These are phyloP conservation scores for Nothoprocta perdicaria DNA, from an alignment of 2,113 vertebrate species.

Conservation along the genomic window DNA sequence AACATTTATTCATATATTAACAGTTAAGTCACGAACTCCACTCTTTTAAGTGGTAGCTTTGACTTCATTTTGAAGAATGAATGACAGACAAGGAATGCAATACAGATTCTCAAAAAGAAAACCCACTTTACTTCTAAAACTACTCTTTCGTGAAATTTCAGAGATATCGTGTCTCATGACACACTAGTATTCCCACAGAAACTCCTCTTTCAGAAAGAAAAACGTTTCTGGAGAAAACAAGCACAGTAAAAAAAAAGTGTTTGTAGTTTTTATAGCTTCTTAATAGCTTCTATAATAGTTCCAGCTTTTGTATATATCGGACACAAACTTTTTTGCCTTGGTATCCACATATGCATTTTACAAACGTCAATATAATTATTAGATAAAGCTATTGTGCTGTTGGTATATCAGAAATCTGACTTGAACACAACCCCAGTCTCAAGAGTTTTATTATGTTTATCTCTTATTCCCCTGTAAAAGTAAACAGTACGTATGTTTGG, in stretches of 20 bases:
- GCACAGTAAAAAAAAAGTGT: not conserved
- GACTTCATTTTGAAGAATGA: not conserved
- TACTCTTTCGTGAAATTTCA: not conserved
- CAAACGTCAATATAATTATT: not conserved
- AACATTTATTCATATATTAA: not conserved
- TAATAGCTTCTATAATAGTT: too few relatives aligned
- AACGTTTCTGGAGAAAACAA: fast-evolving
- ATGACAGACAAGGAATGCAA: not conserved
- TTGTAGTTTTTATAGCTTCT: not conserved
- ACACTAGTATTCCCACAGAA: not conserved
- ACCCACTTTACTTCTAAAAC: not conserved
- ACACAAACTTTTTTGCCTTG: not conserved
- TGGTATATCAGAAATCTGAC: not conserved
- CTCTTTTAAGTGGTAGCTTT: not conserved
- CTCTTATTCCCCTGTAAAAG: not conserved
- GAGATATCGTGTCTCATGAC: not conserved
- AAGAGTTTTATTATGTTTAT: not conserved
- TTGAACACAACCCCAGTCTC: not conserved
- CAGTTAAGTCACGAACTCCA: not conserved
- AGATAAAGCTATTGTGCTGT: not conserved
- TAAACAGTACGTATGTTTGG: fast-evolving
- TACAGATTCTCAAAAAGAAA: not conserved
- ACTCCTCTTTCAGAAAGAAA: not conserved
- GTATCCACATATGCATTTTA: not conserved
- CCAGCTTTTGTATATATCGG: not conserved